Percentiles rank a stretch among this genome's conserved stretches.
phyloP scores from a whole-genome alignment of 2,797 vertebrate species.

The Rousettus madagascariensis region DNA sequence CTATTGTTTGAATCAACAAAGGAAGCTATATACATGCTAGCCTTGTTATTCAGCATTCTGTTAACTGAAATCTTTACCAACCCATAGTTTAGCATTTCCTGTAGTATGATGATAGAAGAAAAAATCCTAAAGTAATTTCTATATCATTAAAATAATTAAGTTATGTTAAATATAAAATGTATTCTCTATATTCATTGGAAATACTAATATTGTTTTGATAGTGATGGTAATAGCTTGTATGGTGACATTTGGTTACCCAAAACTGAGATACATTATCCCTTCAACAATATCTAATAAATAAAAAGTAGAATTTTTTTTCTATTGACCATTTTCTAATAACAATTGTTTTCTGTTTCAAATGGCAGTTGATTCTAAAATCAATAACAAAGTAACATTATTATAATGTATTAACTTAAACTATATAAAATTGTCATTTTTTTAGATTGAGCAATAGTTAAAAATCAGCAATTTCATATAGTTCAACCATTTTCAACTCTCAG shows the following conservation, averaged over 20 bases:
- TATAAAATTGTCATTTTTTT: constrained; percentile 37
- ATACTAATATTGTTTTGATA: constrained; percentile 27
- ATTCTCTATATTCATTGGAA: constrained; percentile 39
- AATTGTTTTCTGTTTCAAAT: constrained; percentile 42
- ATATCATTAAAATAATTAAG: not conserved
- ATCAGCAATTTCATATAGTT: not conserved
- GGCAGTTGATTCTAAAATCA: constrained; percentile 17
- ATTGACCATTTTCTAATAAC: not conserved
- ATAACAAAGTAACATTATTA: not conserved
- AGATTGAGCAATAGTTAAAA: constrained; percentile 10
- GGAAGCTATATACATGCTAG: constrained; percentile 44
- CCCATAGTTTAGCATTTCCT: not conserved
- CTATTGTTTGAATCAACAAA: constrained; percentile 58
- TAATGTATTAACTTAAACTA: constrained; percentile 14
- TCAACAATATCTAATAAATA: not conserved
- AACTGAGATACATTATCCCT: not conserved
- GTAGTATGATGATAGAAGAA: constrained; percentile 32
- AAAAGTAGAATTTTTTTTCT: constrained; percentile 43
- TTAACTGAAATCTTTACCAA: constrained; percentile 44
- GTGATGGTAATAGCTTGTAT: constrained; percentile 13
- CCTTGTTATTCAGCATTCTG: constrained; percentile 41
- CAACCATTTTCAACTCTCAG: not conserved
- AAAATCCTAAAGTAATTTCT: constrained; percentile 31
- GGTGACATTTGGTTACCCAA: not conserved
- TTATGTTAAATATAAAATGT: constrained; percentile 9